phyloP scores from a whole-genome alignment of 2,888 invertebrate genomes.

The Dynastes grantii region DNA sequence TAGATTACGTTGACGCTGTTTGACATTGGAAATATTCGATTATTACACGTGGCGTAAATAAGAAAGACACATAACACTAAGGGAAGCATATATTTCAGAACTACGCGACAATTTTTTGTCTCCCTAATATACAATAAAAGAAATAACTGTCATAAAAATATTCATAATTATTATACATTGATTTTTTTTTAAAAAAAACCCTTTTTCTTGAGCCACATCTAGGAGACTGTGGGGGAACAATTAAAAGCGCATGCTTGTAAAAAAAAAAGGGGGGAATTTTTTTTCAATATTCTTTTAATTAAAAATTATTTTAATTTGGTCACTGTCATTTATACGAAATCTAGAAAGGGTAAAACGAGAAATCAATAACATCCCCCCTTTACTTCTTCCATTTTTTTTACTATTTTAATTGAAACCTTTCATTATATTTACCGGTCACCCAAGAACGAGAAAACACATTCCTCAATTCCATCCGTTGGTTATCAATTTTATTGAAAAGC shows the following conservation, averaged over 20 bases:
- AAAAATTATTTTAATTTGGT: conserved; percentile 21
- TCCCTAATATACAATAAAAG: conserved; percentile 25
- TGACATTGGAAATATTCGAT: conserved; percentile 41
- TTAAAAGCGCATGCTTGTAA: conserved; percentile 17
- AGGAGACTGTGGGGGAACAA: conserved; percentile 52
- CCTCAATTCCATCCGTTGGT: conserved; percentile 56
- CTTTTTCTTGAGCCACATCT: conserved; percentile 62
- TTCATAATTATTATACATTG: conserved; percentile 64
- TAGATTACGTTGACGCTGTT: conserved; percentile 31
- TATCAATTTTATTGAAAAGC: conserved; percentile 61
- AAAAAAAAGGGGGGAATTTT: conserved; percentile 10
- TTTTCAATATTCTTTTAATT: conserved; percentile 21
- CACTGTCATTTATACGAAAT: not conserved
- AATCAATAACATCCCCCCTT: conserved; percentile 31
- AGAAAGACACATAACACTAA: not conserved
- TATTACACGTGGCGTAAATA: conserved; percentile 11
- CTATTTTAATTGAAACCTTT: conserved; percentile 58
- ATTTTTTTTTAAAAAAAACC: conserved; percentile 62
- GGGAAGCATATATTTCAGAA: not conserved
- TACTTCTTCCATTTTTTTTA: not conserved
- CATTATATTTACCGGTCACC: conserved; percentile 65
- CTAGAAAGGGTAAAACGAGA: conserved; percentile 21
- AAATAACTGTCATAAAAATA: conserved; percentile 57
- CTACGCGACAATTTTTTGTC: conserved; percentile 35
- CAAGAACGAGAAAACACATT: conserved; percentile 62